Evolutionary conservation across 2,113 vertebrate genomes (phyloP), one percentile per base, ranked within the genome.

Genomic region (Anguilla japonica): DNA sequence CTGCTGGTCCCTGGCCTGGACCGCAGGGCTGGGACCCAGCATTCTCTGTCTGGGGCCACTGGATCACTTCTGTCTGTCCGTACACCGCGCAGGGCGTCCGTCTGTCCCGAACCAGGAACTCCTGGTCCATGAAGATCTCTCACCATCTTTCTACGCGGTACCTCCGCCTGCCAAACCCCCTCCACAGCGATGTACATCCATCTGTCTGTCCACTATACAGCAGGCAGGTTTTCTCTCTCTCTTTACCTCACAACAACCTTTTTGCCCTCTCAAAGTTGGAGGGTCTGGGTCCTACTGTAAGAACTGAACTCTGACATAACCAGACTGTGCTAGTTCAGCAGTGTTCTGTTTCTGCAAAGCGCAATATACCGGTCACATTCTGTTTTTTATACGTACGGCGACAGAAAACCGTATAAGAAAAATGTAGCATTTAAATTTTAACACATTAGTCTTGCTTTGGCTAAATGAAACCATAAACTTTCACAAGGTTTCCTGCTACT

Each of bases 1-100:
- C 93, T 93, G 92, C 94, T 90, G 85, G 87, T 89, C 85, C 84
- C 91, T 86, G 90, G 91, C 87, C 90, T 57, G 87, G 85, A 86
- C 85, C 67, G 87, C 43, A 75, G 84, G 82, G 87, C 29, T 81
- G 79, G 71, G 26, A 50, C 39, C 57, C 40, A 79, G 39, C 78
- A 0, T 29, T 18, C 8, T n/a, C 53, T 34, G 39, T 41, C 79
- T 40, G 39, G 34, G 39, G 79, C 39, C 40, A 18, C 26, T 56
- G 41, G 82, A 67, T 67, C 60, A 67, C 18, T 20, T 29, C 43
- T 53, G 81, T 9, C 81, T 56, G 82, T 20, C 82, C 57, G n/a
- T 57, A 86, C 82, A 89, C 88, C 88, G 83, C 53, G 14, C 85
- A 83, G 85, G 88, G 87, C 89, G 83, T 80, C 92, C 89, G 87